Conservation (phyloP, 2,888 invertebrate species). For the Bombyx huttoni region DNA sequence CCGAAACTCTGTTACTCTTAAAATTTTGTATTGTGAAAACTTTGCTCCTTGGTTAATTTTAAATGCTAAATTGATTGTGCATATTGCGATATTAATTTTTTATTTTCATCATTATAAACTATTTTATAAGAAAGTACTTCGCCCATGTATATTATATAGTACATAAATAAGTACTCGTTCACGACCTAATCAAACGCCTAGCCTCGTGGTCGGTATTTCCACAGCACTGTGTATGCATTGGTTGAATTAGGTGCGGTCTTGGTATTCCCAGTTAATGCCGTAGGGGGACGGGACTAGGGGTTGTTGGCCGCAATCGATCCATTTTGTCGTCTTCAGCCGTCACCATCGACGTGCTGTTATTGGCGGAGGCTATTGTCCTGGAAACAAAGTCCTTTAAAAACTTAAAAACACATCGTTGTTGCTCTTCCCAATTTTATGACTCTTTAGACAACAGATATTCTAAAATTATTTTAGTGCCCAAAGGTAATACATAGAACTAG, state of each 20-base stretch:
- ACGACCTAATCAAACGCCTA: not conserved
- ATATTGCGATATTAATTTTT: too few species aligned
- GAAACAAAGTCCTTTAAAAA: too few species aligned
- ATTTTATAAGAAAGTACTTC: too few species aligned
- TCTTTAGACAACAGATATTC: slow-evolving; percentile 2
- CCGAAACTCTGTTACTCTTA: too few species aligned
- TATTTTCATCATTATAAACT: too few species aligned
- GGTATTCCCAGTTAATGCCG: slow-evolving; percentile 65
- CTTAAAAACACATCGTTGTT: too few species aligned
- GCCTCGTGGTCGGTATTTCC: slow-evolving; percentile 54
- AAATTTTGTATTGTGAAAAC: too few species aligned
- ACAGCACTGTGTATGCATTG: slow-evolving; percentile 27
- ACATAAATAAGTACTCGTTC: not conserved
- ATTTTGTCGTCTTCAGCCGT: slow-evolving; percentile 32
- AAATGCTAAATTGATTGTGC: too few species aligned
- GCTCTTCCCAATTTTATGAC: too few species aligned
- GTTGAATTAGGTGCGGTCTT: slow-evolving; percentile 30
- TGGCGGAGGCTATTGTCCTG: not conserved
- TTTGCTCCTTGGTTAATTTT: too few species aligned
- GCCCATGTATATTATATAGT: too few species aligned
- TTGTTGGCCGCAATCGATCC: slow-evolving; percentile 67
- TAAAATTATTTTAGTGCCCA: slow-evolving; percentile 18
- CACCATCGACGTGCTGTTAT: slow-evolving; percentile 22
- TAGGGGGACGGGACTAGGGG: slow-evolving; percentile 52
- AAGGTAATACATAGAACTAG: too few species aligned